These are phyloP conservation scores for Phortica variegata DNA, from an alignment of 1,140 invertebrate species.

Conservation along the genomic window DNA sequence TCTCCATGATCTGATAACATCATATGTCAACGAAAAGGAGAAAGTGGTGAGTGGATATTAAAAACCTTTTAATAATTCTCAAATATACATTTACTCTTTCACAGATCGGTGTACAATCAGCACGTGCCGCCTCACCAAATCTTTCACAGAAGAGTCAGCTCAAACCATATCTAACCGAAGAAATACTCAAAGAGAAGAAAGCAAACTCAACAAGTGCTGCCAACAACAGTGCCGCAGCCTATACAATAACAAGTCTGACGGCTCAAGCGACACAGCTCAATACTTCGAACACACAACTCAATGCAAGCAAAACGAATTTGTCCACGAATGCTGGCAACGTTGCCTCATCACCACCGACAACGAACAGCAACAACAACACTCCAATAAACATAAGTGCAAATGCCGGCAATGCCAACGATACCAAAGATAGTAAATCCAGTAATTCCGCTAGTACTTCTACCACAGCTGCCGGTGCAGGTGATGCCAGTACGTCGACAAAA, in stretches of 20 bases:
- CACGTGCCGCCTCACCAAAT: slow-evolving; percentile 50
- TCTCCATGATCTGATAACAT: slow-evolving; percentile 93
- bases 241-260: slow-evolving; percentile 6
- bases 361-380: too few relatives aligned
- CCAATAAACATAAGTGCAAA: too few relatives aligned
- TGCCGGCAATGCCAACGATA: slow-evolving; percentile 7
- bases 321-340: neutral
- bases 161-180: slow-evolving; percentile 46
- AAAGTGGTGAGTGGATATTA: slow-evolving; percentile 67
- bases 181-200: slow-evolving; percentile 44
- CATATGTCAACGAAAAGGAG: slow-evolving; percentile 91
- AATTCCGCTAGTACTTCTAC: slow-evolving; percentile 1
- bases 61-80: neutral
- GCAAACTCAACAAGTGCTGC: slow-evolving; percentile 12
- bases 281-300: too few relatives aligned
- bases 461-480: slow-evolving; percentile 3
- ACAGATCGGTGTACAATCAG: slow-evolving; percentile 47
- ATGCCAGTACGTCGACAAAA: neutral
- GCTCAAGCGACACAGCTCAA: neutral
- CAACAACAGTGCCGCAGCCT: neutral
- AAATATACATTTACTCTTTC: neutral
- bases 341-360: too few relatives aligned
- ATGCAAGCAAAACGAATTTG: neutral
- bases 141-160: slow-evolving; percentile 46
- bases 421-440: slow-evolving; percentile 15